Percentiles rank a stretch among this genome's conserved stretches.
phyloP scores from a whole-genome alignment of 2,113 vertebrate genomes.

The Melanotaenia duboulayi region DNA sequence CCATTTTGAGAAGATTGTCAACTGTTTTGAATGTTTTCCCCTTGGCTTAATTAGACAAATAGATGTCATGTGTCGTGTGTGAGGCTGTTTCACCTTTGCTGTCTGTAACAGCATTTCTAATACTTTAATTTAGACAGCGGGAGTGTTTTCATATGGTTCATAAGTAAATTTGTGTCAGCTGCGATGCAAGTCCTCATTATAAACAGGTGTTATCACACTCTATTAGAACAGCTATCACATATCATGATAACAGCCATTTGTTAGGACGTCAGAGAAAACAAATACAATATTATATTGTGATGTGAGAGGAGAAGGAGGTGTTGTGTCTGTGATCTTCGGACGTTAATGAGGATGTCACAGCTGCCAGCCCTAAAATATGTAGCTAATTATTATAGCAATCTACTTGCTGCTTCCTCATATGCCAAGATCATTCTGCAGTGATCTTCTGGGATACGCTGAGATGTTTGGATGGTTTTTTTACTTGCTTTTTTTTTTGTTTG shows the following conservation, averaged over 20 bases:
- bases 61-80: neutral
- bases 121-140: neutral
- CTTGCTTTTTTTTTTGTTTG: neutral
- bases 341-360: conserved; percentile 59
- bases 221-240: conserved; percentile 30
- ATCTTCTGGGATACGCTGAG: neutral
- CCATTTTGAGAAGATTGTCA: too few species aligned
- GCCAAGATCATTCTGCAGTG: neutral
- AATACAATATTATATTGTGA: conserved; percentile 39
- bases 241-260: conserved; percentile 34
- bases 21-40: too few species aligned
- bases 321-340: conserved; percentile 34
- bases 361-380: conserved; percentile 39
- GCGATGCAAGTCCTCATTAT: conserved; percentile 29
- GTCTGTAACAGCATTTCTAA: conserved; percentile 2
- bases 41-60: neutral
- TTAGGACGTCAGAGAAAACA: conserved; percentile 34
- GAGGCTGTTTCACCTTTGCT: too few species aligned
- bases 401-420: conserved; percentile 7
- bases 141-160: neutral
- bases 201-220: conserved; percentile 13
- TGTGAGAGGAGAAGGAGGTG: neutral
- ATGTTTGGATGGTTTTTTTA: neutral
- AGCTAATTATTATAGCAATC: conserved; percentile 36
- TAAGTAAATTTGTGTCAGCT: conserved; percentile 7